Evolutionary conservation across 1,140 invertebrate species (phyloP).

Genomic region (Harpegnathos saltator): DNA sequence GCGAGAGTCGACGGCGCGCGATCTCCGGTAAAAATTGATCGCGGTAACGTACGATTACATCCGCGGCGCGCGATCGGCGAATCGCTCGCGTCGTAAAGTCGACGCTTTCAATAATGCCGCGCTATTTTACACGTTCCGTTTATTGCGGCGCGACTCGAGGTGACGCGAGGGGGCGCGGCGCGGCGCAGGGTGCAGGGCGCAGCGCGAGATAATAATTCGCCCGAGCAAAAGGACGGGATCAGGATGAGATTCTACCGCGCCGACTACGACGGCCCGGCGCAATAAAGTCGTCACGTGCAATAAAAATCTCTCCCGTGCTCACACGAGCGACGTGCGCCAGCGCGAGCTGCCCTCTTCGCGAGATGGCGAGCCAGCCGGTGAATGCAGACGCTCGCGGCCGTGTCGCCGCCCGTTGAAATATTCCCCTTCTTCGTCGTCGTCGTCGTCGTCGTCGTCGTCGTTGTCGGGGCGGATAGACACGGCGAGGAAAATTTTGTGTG

Average conservation of each 20-base stretch:
- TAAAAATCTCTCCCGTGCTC: conserved; percentile 21
- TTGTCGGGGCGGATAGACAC: conserved; percentile 55
- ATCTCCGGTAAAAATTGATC: conserved; percentile 25
- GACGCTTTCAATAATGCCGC: conserved; percentile 23
- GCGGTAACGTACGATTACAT: conserved; percentile 5
- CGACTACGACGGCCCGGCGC: no score
- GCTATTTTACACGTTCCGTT: conserved; percentile 6
- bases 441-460: background rate
- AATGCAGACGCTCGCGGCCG: conserved; percentile 35
- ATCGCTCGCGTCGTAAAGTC: conserved; percentile 22
- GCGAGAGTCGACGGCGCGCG: conserved; percentile 11
- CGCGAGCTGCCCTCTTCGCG: background rate
- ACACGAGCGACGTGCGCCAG: background rate
- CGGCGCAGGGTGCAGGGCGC: no score
- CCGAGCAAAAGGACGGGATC: background rate
- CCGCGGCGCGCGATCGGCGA: background rate
- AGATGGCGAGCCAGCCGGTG: background rate
- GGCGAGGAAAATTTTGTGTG: conserved; percentile 75
- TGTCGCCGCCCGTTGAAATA: conserved; percentile 50
- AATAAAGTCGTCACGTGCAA: conserved; percentile 7
- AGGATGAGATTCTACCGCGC: background rate
- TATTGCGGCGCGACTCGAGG: conserved; percentile 15
- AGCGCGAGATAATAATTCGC: background rate
- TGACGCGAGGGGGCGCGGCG: no score
- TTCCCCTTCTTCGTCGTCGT: background rate